These are phyloP conservation scores for Lepus europaeus DNA, from an alignment of 2,113 vertebrate species.

Conservation along the genomic window DNA sequence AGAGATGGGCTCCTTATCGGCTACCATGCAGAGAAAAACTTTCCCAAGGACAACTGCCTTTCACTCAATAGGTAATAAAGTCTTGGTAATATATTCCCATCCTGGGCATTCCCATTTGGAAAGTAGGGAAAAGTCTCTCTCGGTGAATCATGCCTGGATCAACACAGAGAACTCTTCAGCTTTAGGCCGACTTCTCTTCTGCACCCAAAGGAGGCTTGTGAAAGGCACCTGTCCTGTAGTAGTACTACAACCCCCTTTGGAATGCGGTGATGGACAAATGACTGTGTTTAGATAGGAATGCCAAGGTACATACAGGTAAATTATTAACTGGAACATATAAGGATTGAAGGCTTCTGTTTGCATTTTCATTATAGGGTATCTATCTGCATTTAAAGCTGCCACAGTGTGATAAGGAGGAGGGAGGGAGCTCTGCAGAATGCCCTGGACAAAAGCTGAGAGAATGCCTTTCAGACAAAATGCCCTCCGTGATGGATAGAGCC, in stretches of 20 bases:
- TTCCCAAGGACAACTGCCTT: not conserved
- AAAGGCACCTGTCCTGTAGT: not conserved
- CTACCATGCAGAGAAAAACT: not conserved
- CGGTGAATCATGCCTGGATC: not conserved
- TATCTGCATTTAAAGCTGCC: constrained; percentile 87
- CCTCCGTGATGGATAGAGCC: constrained; percentile 86
- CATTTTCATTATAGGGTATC: constrained; percentile 86
- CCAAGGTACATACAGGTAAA: constrained; percentile 82
- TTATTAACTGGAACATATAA: constrained; percentile 82
- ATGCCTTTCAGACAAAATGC: constrained; percentile 86
- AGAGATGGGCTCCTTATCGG: not conserved
- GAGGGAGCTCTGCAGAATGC: constrained; percentile 84
- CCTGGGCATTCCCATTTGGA: not conserved
- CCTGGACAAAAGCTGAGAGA: constrained; percentile 85
- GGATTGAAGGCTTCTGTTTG: constrained; percentile 80
- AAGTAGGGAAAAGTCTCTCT: not conserved
- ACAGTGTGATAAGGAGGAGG: constrained; percentile 84
- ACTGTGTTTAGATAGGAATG: constrained; percentile 55
- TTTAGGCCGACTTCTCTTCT: not conserved
- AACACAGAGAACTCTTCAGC: not conserved
- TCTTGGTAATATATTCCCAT: not conserved
- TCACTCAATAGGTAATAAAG: not conserved
- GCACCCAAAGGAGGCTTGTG: not conserved
- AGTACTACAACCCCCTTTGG: not conserved
- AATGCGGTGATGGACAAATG: not conserved